Percentiles rank a stretch among this genome's conserved stretches.
Conservation (phyloP, 2,113 vertebrate genomes). For the Syrmaticus mikado region DNA sequence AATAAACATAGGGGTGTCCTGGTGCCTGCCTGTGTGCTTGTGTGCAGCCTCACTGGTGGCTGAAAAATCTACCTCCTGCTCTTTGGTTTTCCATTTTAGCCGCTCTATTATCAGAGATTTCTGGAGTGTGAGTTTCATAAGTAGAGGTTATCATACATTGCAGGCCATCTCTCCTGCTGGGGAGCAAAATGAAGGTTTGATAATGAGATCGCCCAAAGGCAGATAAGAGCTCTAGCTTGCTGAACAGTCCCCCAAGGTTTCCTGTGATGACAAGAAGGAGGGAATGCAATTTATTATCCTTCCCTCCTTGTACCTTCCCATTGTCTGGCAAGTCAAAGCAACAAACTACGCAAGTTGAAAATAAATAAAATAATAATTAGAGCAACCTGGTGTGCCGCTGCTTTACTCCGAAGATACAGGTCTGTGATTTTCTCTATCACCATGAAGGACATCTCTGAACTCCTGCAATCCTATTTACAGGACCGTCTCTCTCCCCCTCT, state of each 20-base stretch:
- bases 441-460: background rate
- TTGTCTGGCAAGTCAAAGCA: slow-evolving; percentile 61
- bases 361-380: slow-evolving; percentile 56
- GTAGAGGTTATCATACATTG: slow-evolving; percentile 80
- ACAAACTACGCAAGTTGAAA: background rate
- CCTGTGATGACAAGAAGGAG: slow-evolving; percentile 66
- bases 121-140: slow-evolving; percentile 78
- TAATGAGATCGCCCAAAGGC: slow-evolving; percentile 78
- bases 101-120: slow-evolving; percentile 74
- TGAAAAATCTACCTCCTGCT: slow-evolving; percentile 46
- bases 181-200: slow-evolving; percentile 76
- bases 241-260: slow-evolving; percentile 76
- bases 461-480: slow-evolving; percentile 33
- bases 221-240: slow-evolving; percentile 74
- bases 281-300: slow-evolving; percentile 75
- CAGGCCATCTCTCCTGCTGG: slow-evolving; percentile 76
- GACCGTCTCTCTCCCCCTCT: background rate
- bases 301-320: slow-evolving; percentile 43
- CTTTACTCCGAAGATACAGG: background rate
- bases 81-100: slow-evolving; percentile 71
- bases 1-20: background rate
- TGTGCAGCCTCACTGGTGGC: slow-evolving; percentile 17
- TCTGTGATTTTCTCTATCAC: background rate
- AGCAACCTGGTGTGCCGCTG: background rate
- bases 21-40: background rate